Conservation (phyloP, 2,113 vertebrate genomes). For the Actenoides lindsayi region DNA sequence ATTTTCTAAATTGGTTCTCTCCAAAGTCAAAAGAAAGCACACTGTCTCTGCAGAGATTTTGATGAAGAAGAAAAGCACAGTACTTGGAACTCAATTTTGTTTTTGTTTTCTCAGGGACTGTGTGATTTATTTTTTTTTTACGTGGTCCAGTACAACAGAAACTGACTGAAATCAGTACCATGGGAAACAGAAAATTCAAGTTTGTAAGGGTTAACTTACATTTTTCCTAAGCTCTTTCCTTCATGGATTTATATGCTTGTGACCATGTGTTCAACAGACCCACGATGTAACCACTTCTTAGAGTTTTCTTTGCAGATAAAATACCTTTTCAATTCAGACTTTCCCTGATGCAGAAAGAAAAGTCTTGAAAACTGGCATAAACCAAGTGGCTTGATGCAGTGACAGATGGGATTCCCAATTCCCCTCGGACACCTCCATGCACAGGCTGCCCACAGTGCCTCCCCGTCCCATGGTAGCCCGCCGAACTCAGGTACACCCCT, state of each 20-base stretch:
- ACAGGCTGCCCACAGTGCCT: rapidly evolving
- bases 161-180: not conserved
- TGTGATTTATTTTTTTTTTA: not conserved
- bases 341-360: not conserved
- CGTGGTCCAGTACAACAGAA: not conserved
- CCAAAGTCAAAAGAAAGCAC: constrained; percentile 4
- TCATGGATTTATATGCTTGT: not conserved
- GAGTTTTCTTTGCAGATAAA: not conserved
- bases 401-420: not conserved
- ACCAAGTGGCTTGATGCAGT: not conserved
- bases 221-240: not conserved
- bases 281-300: not conserved
- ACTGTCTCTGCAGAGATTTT: not conserved
- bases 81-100: not conserved
- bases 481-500: rapidly evolving
- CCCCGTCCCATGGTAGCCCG: not conserved
- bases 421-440: not conserved
- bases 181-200: not conserved
- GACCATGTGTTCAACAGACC: not conserved
- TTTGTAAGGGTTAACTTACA: not conserved
- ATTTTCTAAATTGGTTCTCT: constrained; percentile 31
- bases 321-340: not conserved
- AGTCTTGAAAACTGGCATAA: not conserved
- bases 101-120: constrained; percentile 4
- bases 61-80: not conserved